Base-by-base conservation (phyloP, 2,797 vertebrate genomes). In the Hemibagrus guttatus region DNA sequence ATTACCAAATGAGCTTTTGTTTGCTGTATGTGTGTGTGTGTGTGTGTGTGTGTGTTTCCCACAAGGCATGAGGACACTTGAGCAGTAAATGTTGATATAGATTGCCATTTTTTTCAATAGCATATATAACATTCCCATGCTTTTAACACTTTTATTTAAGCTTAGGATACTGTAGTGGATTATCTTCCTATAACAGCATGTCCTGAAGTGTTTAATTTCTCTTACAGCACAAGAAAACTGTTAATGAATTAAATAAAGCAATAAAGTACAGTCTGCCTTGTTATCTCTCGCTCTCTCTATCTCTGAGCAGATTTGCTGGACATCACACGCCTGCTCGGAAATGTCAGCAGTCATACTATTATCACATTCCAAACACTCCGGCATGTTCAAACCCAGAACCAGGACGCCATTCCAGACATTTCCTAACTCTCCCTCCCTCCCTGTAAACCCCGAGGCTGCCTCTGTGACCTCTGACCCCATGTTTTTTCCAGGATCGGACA, bases 361-460 rank as follows among this genome's bases (percentile, higher is more conserved):
- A 86, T 83, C 61, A 16, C 63, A 74, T 56, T 16, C 26, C 64
- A 66, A 74, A 85, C 59, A 56, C 3, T 64, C 28, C 39, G 71
- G 35, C 64, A 56, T 84, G 52, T 61, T 56, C 6, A 9, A n/a
- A 74, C 81, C n/a, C 76, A 86, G 68, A 84, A 68, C 76, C 85
- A 69, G 81, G 76, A 69, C 71, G 71, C 69, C 31, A 87, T 89
- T 87, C 46, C 46, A 76, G 46, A 88, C 54, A 91, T 88, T 81
- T 85, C 84, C 19, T 31, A 66, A 26, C 26, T 31, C 26, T 23
- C n/a, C 26, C n/a, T 31, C 74, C 88, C 26, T 3, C 46, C 58
- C 39, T 31, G 35, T 13, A 49, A 9, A n/a, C 42, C 28, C 23
- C 23, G 14, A 3, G 56, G 68, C 68, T 42, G 68, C 68, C 68